phyloP scores from a whole-genome alignment of 2,888 invertebrate genomes.

The Sinopyrophorus schimmeli region DNA sequence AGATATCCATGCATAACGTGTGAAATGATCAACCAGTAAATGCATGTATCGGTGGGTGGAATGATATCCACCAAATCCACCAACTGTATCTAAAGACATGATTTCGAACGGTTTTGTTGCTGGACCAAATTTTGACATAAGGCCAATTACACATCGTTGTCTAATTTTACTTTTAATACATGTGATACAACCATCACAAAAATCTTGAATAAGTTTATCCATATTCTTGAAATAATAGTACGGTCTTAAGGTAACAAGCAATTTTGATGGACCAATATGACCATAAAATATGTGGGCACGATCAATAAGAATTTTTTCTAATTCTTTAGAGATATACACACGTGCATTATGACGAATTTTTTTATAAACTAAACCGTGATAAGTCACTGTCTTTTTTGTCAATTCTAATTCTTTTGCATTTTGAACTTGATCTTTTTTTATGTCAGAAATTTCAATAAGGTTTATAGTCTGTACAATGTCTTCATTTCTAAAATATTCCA shows the following conservation, averaged over 20 bases:
- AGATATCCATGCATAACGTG: slow-evolving; percentile 41
- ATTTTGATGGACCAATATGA: too few relatives aligned
- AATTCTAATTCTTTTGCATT: not conserved
- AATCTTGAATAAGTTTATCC: slow-evolving; percentile 17
- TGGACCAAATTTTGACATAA: slow-evolving; percentile 36
- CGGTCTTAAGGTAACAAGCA: too few relatives aligned
- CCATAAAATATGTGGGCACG: too few relatives aligned
- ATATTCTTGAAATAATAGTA: slow-evolving; percentile 21
- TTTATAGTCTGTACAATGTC: slow-evolving; percentile 11
- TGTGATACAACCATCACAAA: slow-evolving; percentile 27
- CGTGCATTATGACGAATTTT: too few relatives aligned
- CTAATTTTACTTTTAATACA: slow-evolving; percentile 44
- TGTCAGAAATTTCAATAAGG: not conserved
- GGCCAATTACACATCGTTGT: slow-evolving; percentile 32
- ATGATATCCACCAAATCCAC: slow-evolving; percentile 42
- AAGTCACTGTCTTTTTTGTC: too few relatives aligned
- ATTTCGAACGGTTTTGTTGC: slow-evolving; percentile 41
- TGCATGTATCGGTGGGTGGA: slow-evolving; percentile 45
- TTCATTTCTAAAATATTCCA: slow-evolving; percentile 20
- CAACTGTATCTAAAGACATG: slow-evolving; percentile 43
- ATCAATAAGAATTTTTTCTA: too few relatives aligned
- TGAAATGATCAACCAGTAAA: slow-evolving; percentile 43
- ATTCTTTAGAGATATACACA: too few relatives aligned
- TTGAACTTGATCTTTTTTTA: not conserved
- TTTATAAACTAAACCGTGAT: too few relatives aligned